A percentile compares a stretch with the other conserved stretches of the same genome.
Conservation (phyloP, 2,113 vertebrate species). For the Spea bombifrons region DNA sequence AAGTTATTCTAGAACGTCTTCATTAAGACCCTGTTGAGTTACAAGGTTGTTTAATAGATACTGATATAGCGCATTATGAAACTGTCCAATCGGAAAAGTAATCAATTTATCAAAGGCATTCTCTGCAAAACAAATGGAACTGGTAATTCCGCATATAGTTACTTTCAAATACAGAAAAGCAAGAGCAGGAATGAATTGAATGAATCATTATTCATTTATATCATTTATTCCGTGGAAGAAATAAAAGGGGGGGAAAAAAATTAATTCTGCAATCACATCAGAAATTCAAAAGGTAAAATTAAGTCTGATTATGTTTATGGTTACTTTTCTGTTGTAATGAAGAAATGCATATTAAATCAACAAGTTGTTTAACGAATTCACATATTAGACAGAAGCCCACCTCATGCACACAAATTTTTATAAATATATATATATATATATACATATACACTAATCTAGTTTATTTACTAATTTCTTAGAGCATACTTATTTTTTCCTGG, state of each 20-base stretch:
- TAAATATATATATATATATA: too few relatives aligned
- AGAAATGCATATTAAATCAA: slow-evolving; percentile 10
- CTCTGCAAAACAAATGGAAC: slow-evolving; percentile 12
- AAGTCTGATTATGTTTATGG: slow-evolving; percentile 19
- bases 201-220: slow-evolving; percentile 16
- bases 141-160: neutral
- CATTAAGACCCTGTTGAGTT: neutral
- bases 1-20: slow-evolving; percentile 40
- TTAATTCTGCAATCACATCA: slow-evolving; percentile 13
- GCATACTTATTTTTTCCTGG: too few relatives aligned
- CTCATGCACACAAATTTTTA: neutral
- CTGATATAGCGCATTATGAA: neutral
- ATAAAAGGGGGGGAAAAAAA: neutral
- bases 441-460: too few relatives aligned
- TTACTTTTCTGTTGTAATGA: neutral
- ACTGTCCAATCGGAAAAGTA: neutral
- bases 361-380: slow-evolving; percentile 5
- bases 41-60: neutral
- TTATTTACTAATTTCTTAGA: too few relatives aligned
- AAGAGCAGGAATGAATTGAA: neutral
- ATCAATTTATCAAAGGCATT: slow-evolving; percentile 28
- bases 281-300: slow-evolving; percentile 16
- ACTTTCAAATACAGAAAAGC: slow-evolving; percentile 3
- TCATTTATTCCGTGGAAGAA: slow-evolving; percentile 10
- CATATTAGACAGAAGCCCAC: neutral